These are phyloP conservation scores for Drosophila guanche DNA, from an alignment of 1,140 invertebrate species.

Conservation along the genomic window DNA sequence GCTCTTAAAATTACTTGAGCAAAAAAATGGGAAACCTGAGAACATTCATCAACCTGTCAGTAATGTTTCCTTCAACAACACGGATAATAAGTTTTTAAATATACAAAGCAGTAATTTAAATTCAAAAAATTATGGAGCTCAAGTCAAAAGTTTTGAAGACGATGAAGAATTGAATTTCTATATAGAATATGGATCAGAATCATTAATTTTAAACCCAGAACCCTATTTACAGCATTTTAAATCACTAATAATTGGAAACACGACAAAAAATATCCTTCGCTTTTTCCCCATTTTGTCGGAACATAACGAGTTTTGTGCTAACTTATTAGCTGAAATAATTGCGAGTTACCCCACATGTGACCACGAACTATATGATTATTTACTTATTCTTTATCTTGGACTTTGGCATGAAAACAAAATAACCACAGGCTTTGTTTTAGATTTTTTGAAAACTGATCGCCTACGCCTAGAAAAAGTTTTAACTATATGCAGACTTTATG, in stretches of 20 bases:
- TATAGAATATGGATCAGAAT: conserved; percentile 32
- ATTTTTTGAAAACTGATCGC: conserved; percentile 32
- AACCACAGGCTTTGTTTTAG: conserved; percentile 7
- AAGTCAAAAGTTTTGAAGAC: conserved; percentile 10
- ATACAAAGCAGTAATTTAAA: conserved; percentile 21
- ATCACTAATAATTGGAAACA: conserved; percentile 14
- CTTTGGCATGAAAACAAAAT: conserved; percentile 48
- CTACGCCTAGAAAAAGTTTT: conserved; percentile 40
- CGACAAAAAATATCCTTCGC: conserved; percentile 35
- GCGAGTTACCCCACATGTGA: conserved; percentile 7
- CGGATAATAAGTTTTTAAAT: conserved; percentile 9
- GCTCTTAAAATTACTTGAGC: conserved; percentile 40
- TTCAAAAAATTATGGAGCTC: neutral
- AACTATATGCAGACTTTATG: conserved; percentile 42
- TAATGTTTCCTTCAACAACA: neutral
- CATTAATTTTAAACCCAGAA: conserved; percentile 3
- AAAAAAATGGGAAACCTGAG: conserved; percentile 14
- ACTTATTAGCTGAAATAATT: conserved; percentile 29
- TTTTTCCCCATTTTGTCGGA: conserved; percentile 50
- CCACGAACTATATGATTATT: conserved; percentile 44
- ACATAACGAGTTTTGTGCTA: conserved; percentile 33
- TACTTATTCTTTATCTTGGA: conserved; percentile 40
- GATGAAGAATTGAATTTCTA: conserved; percentile 40
- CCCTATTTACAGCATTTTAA: conserved; percentile 21
- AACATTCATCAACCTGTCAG: conserved; percentile 13